These are phyloP conservation scores for Eulithis testata DNA, from an alignment of 2,888 invertebrate species.

Conservation along the genomic window DNA sequence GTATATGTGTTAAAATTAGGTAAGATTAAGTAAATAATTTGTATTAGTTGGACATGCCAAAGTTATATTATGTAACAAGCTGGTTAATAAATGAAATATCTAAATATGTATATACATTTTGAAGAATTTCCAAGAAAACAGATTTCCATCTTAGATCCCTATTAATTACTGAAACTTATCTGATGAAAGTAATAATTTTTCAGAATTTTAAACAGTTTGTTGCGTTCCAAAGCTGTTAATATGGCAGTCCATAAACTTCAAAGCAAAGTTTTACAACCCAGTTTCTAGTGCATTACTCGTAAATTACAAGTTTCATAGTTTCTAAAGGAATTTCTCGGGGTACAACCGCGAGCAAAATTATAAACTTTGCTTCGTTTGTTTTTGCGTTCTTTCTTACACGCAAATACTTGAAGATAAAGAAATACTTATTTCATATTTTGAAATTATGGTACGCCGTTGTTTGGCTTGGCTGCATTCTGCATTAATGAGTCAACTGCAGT, in stretches of 20 bases:
- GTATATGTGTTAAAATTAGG: no score
- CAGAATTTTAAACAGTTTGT: conserved; percentile 13
- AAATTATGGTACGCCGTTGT: conserved; percentile 15
- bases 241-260: conserved; percentile 34
- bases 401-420: conserved; percentile 37
- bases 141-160: no score
- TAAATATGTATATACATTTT: no score
- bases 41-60: no score
- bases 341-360: conserved; percentile 41
- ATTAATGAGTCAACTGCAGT: conserved; percentile 18
- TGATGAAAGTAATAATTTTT: background rate
- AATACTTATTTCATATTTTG: conserved; percentile 27
- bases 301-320: conserved; percentile 55
- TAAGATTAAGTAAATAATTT: no score
- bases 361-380: conserved; percentile 36
- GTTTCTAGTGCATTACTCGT: conserved; percentile 52
- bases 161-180: no score
- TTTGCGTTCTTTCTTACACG: conserved; percentile 40
- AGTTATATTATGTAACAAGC: no score
- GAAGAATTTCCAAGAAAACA: no score
- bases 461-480: conserved; percentile 9
- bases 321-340: conserved; percentile 49
- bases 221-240: conserved; percentile 22
- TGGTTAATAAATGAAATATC: no score
- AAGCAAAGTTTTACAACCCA: conserved; percentile 40